Evolutionary conservation across 2,888 invertebrate genomes (phyloP), one percentile per base, ranked within the genome.

Genomic region (Latheticus oryzae): DNA sequence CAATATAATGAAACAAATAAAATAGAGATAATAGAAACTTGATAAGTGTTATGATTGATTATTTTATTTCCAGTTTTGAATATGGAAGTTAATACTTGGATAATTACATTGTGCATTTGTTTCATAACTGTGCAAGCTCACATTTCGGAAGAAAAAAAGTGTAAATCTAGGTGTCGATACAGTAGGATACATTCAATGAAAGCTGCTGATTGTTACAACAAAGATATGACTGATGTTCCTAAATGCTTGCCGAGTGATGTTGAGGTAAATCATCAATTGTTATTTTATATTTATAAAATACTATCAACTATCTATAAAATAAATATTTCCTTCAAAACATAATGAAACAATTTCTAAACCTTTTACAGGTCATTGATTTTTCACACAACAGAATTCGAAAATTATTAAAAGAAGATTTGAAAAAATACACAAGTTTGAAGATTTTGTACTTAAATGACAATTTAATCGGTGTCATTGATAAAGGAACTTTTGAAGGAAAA

Each of bases 401-500:
- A 65, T 50, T 78, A 13, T 61, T 38, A 16, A 66, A 64, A 58
- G 60, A 67, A 2, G 77, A 78, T 55, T 60, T 78, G 40, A 55
- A 55, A 9, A 63, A 62, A 32, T 77, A 75, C 63, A 59, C 64
- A 3, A 63, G 68, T 63, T 58, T 77, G 32, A 69, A 73, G 51
- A 69, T 74, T 33, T 53, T 78, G 68, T 78, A 78, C 69, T 73
- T 78, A 69, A 66, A 63, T 8, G 78, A 78, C 32, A 78, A 78
- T 57, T 48, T 73, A 21, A 61, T 78, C 50, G 63, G 62, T 5
- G 64, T 67, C 5, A 66, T 78, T 11, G 70, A 76, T 12, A 71
- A 73, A 3, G 70, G 75, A 9, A 62, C 70, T 0, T 75, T 78
- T 33, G 54, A 62, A n/a, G 74, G 69, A 13, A 54, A 69, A 51